These are phyloP conservation scores for Nyctibius grandis DNA, from an alignment of 2,797 vertebrate species.

Conservation along the genomic window DNA sequence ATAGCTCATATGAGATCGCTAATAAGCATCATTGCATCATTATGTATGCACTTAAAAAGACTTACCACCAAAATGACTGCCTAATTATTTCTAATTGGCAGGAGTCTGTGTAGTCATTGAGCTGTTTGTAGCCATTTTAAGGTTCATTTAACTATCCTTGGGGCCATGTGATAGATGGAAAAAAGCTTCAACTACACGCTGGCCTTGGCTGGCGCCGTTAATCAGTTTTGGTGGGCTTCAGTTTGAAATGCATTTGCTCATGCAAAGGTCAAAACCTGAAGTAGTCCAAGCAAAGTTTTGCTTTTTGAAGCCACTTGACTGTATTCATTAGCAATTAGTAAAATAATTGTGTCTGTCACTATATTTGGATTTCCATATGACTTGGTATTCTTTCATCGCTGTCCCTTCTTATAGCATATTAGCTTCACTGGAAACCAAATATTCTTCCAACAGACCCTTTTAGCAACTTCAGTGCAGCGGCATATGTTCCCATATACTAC, in stretches of 20 bases:
- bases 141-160: conserved; percentile 91
- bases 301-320: conserved; percentile 82
- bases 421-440: conserved; percentile 68
- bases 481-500: conserved; percentile 63
- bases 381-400: conserved; percentile 75
- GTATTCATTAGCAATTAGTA: conserved; percentile 84
- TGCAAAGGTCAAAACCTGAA: conserved; percentile 80
- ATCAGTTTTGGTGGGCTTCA: conserved; percentile 79
- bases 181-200: conserved; percentile 71
- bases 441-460: conserved; percentile 69
- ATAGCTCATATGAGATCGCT: conserved; percentile 85
- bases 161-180: conserved; percentile 84
- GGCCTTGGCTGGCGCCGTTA: conserved; percentile 78
- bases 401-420: conserved; percentile 65
- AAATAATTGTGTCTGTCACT: conserved; percentile 81
- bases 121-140: conserved; percentile 91
- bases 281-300: conserved; percentile 78
- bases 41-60: conserved; percentile 99
- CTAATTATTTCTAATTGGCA: conserved; percentile 99
- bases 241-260: conserved; percentile 79
- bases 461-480: conserved; percentile 57
- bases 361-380: conserved; percentile 79
- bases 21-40: conserved; percentile 99
- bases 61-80: conserved; percentile 97
- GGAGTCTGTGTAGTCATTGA: conserved; percentile 95